phyloP scores from a whole-genome alignment of 2,113 vertebrate genomes.

The Stegastes partitus region DNA sequence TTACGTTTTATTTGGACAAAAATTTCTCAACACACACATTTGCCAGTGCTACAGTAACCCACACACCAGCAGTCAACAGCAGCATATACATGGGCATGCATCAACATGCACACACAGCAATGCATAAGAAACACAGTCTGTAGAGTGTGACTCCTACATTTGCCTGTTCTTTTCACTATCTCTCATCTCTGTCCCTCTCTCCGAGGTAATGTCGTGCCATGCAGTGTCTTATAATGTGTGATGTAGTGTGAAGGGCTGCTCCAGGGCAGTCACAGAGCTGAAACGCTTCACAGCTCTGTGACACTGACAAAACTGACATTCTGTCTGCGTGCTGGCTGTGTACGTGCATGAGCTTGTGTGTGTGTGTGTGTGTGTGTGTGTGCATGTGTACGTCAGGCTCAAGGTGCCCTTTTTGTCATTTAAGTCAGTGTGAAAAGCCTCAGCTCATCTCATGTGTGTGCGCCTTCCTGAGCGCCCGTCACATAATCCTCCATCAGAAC shows the following conservation, averaged over 20 bases:
- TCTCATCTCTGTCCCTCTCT: conserved; percentile 3
- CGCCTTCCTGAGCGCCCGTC: neutral
- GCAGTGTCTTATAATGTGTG: conserved; percentile 44
- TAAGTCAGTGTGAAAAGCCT: neutral
- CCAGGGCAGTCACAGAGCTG: conserved; percentile 40
- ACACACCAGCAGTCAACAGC: too few species aligned
- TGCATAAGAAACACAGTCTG: too few species aligned
- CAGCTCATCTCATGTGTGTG: conserved; percentile 11
- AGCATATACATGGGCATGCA: too few species aligned
- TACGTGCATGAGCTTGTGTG: neutral
- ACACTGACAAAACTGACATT: conserved; percentile 18
- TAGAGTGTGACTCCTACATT: too few species aligned
- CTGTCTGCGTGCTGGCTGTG: neutral
- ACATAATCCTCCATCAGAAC: neutral
- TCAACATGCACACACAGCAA: too few species aligned
- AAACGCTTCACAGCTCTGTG: conserved; percentile 26
- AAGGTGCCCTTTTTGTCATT: conserved; percentile 33
- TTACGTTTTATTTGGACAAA: too few species aligned
- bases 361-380: neutral
- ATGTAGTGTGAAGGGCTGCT: conserved; percentile 45
- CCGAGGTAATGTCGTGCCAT: conserved; percentile 29
- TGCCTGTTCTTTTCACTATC: too few species aligned
- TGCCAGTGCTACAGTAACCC: too few species aligned
- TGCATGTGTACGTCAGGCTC: neutral
- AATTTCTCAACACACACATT: too few species aligned